A percentile compares a stretch with the other conserved stretches of the same genome.
Evolutionary conservation across 2,797 vertebrate genomes (phyloP).

Genomic region (Sebastes cheni): DNA sequence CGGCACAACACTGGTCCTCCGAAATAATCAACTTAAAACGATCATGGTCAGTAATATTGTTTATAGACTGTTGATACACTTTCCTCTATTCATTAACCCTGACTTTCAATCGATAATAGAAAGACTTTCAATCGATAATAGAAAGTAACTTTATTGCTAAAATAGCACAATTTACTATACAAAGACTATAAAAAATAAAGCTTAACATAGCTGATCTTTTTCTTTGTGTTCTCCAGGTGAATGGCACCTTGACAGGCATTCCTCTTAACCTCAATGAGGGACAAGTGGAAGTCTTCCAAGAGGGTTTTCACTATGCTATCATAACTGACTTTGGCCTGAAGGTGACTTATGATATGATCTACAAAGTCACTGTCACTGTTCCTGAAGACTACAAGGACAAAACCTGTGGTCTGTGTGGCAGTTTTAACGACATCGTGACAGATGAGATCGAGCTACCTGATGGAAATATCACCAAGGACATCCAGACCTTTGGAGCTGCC

Average conservation of each 20-base stretch:
- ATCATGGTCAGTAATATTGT: constrained; percentile 32
- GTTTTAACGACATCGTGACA: constrained; percentile 14
- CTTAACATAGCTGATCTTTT: not conserved
- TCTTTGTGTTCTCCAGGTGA: constrained; percentile 49
- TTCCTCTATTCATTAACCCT: not conserved
- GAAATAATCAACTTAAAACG: not conserved
- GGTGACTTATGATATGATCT: constrained; percentile 63
- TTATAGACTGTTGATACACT: not conserved
- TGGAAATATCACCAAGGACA: not conserved
- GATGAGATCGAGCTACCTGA: constrained; percentile 27
- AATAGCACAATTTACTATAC: not conserved
- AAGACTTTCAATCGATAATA: not conserved
- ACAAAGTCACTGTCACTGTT: constrained; percentile 53
- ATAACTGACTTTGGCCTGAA: constrained; percentile 60
- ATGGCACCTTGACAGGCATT: constrained; percentile 46
- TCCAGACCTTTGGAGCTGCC: constrained; percentile 49
- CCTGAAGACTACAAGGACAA: constrained; percentile 62
- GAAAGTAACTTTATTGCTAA: not conserved
- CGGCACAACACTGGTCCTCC: constrained; percentile 33
- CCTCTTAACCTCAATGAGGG: constrained; percentile 48
- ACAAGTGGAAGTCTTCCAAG: constrained; percentile 50
- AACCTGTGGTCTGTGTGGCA: constrained; percentile 60
- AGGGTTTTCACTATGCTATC: constrained; percentile 48
- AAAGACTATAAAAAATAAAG: not conserved
- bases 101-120: no score